A percentile compares a stretch with the other conserved stretches of the same genome.
phyloP scores from a whole-genome alignment of 2,888 invertebrate genomes.

The Drosophila tripunctata region DNA sequence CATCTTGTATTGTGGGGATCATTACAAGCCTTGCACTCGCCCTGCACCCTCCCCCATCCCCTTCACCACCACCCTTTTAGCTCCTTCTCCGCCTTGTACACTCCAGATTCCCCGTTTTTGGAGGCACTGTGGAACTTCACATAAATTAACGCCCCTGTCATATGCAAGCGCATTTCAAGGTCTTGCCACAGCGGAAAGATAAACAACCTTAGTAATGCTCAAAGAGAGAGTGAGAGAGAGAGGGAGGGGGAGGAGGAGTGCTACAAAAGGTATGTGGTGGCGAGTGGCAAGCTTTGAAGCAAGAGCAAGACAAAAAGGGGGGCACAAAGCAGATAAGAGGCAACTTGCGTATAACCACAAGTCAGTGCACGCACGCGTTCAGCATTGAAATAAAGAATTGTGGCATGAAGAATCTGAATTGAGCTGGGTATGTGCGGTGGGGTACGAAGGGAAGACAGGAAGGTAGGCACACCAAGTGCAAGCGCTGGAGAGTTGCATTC shows the following conservation, averaged over 20 bases:
- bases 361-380: conserved; percentile 58
- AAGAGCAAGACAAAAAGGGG: background rate
- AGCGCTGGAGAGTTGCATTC: background rate
- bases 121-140: conserved; percentile 44
- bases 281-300: background rate
- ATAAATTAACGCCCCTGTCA: conserved; percentile 79
- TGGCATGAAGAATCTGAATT: conserved; percentile 30
- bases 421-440: background rate
- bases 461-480: background rate
- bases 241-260: background rate
- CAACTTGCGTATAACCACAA: conserved; percentile 48
- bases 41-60: background rate
- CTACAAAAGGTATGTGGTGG: conserved; percentile 17
- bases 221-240: background rate
- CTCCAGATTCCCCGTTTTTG: background rate
- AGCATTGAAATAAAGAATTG: conserved; percentile 24
- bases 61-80: no score
- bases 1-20: conserved; percentile 17
- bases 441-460: background rate
- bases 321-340: background rate
- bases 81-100: background rate
- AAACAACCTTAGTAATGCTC: conserved; percentile 37
- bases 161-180: conserved; percentile 68
- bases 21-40: conserved; percentile 13
- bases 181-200: conserved; percentile 49